A percentile compares a stretch with the other conserved stretches of the same genome.
phyloP scores from a whole-genome alignment of 1,140 invertebrate species.

The Drosophila nebulosa region DNA sequence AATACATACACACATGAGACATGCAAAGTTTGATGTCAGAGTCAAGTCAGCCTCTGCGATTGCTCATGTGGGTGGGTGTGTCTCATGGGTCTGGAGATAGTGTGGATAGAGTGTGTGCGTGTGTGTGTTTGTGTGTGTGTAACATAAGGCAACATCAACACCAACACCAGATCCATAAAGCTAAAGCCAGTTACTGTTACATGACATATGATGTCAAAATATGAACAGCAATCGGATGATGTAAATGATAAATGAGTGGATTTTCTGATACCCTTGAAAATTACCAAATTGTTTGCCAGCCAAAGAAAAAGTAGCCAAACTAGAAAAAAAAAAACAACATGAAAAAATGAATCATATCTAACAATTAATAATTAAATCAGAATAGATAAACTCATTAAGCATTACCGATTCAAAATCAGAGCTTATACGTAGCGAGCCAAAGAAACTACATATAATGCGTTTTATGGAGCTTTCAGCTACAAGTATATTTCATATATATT shows the following conservation, averaged over 20 bases:
- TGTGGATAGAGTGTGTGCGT: constrained; percentile 4
- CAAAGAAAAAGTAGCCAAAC: constrained; percentile 1
- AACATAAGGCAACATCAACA: constrained; percentile 45
- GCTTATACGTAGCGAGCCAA: no score
- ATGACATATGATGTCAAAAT: constrained; percentile 66
- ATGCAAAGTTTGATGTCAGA: constrained; percentile 68
- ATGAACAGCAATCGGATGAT: constrained; percentile 33
- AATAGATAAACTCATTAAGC: neutral
- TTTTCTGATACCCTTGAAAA: constrained; percentile 33
- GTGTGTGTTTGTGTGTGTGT: constrained; percentile 27
- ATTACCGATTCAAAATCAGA: neutral
- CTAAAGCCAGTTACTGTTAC: constrained; percentile 60
- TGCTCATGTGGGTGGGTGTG: constrained; percentile 68
- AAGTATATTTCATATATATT: no score
- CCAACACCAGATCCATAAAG: constrained; percentile 48
- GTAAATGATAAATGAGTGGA: constrained; percentile 24
- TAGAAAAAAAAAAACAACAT: neutral
- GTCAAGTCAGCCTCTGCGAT: constrained; percentile 40
- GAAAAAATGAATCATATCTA: neutral
- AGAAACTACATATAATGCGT: no score
- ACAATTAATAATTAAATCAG: neutral
- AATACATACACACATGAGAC: constrained; percentile 27
- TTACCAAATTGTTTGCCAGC: neutral
- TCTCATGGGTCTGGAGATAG: constrained; percentile 34
- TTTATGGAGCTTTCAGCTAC: no score